Conservation (phyloP, 2,113 vertebrate species). For the Lophochroa leadbeateri region DNA sequence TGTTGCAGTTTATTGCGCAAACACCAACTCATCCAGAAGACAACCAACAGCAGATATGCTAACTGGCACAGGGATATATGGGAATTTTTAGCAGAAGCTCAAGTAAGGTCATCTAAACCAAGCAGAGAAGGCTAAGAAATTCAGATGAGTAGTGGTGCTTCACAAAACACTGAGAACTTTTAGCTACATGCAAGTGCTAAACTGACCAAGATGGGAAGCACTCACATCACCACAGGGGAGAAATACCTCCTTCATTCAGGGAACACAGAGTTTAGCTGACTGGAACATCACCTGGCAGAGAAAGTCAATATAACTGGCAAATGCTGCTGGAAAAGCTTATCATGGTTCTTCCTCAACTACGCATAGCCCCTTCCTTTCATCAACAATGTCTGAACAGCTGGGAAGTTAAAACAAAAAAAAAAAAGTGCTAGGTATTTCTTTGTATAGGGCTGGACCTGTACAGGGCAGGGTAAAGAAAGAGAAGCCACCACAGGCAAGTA, state of each 20-base stretch:
- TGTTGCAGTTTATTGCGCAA: background rate
- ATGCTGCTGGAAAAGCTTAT: background rate
- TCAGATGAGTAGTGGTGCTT: fast-evolving
- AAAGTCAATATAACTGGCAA: background rate
- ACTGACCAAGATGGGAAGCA: background rate
- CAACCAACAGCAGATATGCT: background rate
- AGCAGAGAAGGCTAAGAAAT: background rate
- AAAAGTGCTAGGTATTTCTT: background rate
- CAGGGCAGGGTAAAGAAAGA: background rate
- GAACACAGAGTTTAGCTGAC: background rate
- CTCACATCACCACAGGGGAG: background rate
- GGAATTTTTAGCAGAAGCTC: background rate
- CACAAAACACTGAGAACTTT: background rate
- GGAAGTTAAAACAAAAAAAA: background rate
- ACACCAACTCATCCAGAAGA: background rate
- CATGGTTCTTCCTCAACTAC: background rate
- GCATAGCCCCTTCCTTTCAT: background rate
- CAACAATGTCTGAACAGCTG: background rate
- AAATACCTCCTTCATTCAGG: background rate
- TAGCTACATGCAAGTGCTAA: fast-evolving
- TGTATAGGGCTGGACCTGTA: background rate
- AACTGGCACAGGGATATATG: fast-evolving
- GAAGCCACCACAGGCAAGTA: background rate
- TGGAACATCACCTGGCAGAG: background rate
- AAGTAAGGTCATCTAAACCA: background rate